Base-by-base conservation (phyloP, 2,113 vertebrate genomes). In the Rana temporaria region DNA sequence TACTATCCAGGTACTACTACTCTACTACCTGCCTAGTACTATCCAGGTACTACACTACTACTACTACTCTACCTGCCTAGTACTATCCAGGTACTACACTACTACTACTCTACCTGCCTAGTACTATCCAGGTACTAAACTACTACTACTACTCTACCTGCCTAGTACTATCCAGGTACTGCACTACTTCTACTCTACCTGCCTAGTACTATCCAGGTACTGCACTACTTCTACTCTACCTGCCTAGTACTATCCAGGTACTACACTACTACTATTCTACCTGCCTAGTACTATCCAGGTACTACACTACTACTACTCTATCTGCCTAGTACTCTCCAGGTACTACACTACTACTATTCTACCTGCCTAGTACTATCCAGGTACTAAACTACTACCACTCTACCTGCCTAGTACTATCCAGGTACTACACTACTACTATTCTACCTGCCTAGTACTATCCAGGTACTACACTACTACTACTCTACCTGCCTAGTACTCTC, bases 131-230 rank as follows among this genome's bases (percentile, higher is more conserved):
- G 96, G 97, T 98, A 92, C 69, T 15, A n/a, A 1, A 30, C 26
- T 30, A 30, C 3, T 30, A 30, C 26, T 30, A 30, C 26, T 30
- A 30, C 26, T 30, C 26, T 30, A 30, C 3, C n/a, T n/a, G n/a
- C n/a, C n/a, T n/a, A n/a, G n/a, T 64, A 90, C 93, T 42, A 96
- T 98, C 84, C 96, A 96, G 96, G 97, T 98, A 92, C 69, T 15
- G n/a, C 26, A 30, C 26, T 30, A 30, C 3, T 30, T 2, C 26
- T 30, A 30, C 26, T 30, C 26, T 30, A 30, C 26, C n/a, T n/a
- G n/a, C n/a, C n/a, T 30, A 30, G 1, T 64, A 90, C 93, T 42
- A 96, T 98, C 84, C 96, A 96, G 96, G 97, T 98, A 92, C 69
- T 15, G n/a, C 26, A 30, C 26, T 30, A 30, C 3, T 30, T 2